Base-by-base conservation (phyloP, 2,888 invertebrate genomes). In the Helleia helle region DNA sequence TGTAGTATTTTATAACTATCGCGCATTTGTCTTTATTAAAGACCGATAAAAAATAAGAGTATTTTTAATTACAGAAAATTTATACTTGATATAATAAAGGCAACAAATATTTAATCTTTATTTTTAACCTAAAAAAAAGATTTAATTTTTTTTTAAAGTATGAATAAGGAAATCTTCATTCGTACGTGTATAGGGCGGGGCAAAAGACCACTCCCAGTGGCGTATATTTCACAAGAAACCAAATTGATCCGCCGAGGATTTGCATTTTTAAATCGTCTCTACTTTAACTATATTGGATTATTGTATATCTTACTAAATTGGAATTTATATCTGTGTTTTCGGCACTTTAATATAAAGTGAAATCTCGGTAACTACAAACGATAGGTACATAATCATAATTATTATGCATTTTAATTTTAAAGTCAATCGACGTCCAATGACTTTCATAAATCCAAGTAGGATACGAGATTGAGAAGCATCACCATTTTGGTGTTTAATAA, bases 151-250 rank as follows among this genome's bases (percentile, higher is more conserved):
- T n/a, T n/a, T n/a, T n/a, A 0, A 9, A 12, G 22, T 17, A 4
- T 8, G 22, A 34, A 22, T 12, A 17, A 18, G 31, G 8, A 34
- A 34, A 22, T 34, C 34, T 12, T 0, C 12, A 34, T 22, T 34
- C 34, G 34, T 18, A 34, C 26, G 27, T 42, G 14, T 38, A 37
- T 38, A 49, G 63, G 65, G 69, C 62, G 65, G 58, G 60, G 59
- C 61, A 42, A 31, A 11, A 43, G 56, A 58, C 65, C 65, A 65
- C 68, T 62, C 68, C 71, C 69, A 62, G 64, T 45, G 54, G 42
- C 51, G 55, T 52, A 60, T 58, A 59, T 56, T 57, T 55, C 48
- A 52, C 36, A 44, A 53, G 56, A 56, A 65, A 67, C 65, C 56
- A 57, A 65, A 68, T 66, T 60, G 66, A 62, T 68, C 59, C 56